Percentiles rank a stretch among this genome's conserved stretches.
Conservation (phyloP, 2,113 vertebrate genomes). For the Cervus canadensis region DNA sequence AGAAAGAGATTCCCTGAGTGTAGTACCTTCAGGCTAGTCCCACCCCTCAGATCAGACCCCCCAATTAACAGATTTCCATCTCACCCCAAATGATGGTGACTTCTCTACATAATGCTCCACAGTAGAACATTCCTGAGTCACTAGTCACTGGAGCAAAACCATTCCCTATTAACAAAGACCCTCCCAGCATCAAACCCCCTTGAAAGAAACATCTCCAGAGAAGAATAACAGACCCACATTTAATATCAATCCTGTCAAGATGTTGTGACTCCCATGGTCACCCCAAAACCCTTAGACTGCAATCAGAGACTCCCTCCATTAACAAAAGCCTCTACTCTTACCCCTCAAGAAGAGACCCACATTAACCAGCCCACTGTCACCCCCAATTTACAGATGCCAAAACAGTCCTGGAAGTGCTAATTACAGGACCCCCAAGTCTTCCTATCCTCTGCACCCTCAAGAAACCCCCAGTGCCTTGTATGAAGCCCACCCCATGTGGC, state of each 20-base stretch:
- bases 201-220: conserved; percentile 47
- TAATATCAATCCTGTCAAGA: conserved; percentile 36
- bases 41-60: conserved; percentile 15
- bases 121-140: conserved; percentile 37
- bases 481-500: conserved; percentile 60
- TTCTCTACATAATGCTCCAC: conserved; percentile 11
- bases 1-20: conserved; percentile 64
- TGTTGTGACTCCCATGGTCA: conserved; percentile 37
- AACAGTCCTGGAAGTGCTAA: conserved; percentile 69
- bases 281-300: background rate
- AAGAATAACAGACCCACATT: conserved; percentile 18
- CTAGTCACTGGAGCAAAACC: conserved; percentile 18
- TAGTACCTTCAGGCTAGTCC: conserved; percentile 71
- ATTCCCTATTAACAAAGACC: conserved; percentile 24
- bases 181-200: background rate
- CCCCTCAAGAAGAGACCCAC: conserved; percentile 42
- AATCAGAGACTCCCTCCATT: conserved; percentile 43
- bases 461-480: conserved; percentile 75
- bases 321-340: conserved; percentile 16
- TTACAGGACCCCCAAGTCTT: conserved; percentile 68
- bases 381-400: conserved; percentile 60
- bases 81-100: conserved; percentile 40
- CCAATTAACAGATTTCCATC: conserved; percentile 47
- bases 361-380: conserved; percentile 31
- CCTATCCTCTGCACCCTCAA: conserved; percentile 53